Base-by-base conservation (phyloP, 2,113 vertebrate genomes). In the Mesoclemmys tuberculata region DNA sequence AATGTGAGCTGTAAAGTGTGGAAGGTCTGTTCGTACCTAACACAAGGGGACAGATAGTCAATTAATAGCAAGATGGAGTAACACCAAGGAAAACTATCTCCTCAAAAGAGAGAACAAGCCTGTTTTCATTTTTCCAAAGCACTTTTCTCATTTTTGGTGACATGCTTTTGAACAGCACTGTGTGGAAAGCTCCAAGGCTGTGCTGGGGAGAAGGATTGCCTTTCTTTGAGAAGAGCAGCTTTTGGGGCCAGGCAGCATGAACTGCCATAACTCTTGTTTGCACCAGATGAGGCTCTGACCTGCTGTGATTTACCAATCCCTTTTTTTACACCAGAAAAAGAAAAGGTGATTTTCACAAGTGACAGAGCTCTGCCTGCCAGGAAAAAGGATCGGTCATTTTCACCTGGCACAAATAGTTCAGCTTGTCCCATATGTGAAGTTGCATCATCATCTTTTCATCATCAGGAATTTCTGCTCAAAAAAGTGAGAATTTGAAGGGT, bases 1-100 rank as follows among this genome's bases (percentile, higher is more conserved):
- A 93, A 87, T 1, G 31, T 3, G 4, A 44, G 14, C 74, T 48
- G 80, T 44, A 10, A 71, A 48, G 91, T 3, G n/a, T 1, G 44
- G 80, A 41, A 54, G 64, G 71, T 74, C 27, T 82, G 46, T 82
- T 88, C 27, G 9, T 5, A 11, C 71, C 82, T 93, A 90, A 95
- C 26, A 3, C 31, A 35, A 84, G 82, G 8, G 71, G 89, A 93
- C 94, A 90, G 93, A 41, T 80, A 46, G 84, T 96, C 93, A 80
- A 80, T 83, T 84, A 46, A 5, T 8, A 52, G 78, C 61, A 85
- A 35, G 48, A 54, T 27, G 56, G 91, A 85, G 52, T 48, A 21
- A 52, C 0, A 26, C 13, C 0, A 2, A 35, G 46, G 82, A 5
- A 38, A 77, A 44, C 46, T 49, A 61, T 79, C 22, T 4, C n/a